Evolutionary conservation across 2,888 invertebrate genomes (phyloP).

Genomic region (Eilema depressum): DNA sequence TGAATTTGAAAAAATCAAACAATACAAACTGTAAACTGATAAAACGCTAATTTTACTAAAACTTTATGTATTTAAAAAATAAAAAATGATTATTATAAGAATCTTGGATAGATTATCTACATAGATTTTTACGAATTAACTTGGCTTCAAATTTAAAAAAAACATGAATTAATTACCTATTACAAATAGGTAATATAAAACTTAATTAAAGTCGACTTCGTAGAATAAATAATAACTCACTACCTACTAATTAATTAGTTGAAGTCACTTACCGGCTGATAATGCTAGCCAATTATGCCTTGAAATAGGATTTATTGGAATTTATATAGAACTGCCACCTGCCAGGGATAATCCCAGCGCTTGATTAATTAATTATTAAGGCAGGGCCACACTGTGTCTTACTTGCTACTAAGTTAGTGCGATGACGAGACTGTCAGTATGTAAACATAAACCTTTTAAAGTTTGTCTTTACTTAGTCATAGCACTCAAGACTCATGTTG

Average conservation of each 20-base stretch:
- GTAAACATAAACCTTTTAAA: neutral
- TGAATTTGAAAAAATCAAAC: too few species aligned
- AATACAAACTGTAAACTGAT: too few species aligned
- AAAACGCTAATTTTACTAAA: too few species aligned
- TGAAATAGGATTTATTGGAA: neutral
- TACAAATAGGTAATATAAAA: too few species aligned
- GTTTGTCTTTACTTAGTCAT: neutral
- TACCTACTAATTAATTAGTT: neutral
- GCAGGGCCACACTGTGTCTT: neutral
- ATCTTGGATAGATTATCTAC: too few species aligned
- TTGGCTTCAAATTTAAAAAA: neutral
- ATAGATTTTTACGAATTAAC: neutral
- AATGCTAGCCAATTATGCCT: neutral
- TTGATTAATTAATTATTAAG: slow-evolving; percentile 2
- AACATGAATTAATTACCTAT: neutral
- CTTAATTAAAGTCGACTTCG: neutral
- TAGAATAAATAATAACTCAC: neutral
- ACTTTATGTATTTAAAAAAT: too few species aligned
- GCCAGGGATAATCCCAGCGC: neutral
- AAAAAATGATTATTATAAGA: too few species aligned
- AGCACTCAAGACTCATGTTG: neutral
- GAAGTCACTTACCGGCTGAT: slow-evolving; percentile 1
- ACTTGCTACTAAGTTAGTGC: neutral
- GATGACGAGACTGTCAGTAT: neutral
- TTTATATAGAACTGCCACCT: neutral